A percentile compares a stretch with the other conserved stretches of the same genome.
These are phyloP conservation scores for Zosterops borbonicus DNA, from an alignment of 2,113 vertebrate species.

Conservation along the genomic window DNA sequence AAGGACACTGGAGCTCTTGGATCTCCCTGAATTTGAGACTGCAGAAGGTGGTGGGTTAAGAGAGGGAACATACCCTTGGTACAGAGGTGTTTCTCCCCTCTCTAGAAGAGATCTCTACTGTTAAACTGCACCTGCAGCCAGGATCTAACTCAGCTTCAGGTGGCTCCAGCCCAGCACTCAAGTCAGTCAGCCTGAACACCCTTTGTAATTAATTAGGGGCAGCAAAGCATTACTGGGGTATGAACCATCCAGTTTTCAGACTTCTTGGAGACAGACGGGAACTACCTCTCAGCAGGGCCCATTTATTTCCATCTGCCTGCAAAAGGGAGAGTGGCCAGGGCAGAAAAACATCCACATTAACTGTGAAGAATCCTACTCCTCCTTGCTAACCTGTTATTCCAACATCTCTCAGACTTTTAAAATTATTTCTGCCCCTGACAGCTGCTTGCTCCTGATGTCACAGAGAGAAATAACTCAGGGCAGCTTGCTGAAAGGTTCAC, in stretches of 20 bases:
- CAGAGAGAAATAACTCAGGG: not conserved
- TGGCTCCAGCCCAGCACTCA: not conserved
- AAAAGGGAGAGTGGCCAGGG: not conserved
- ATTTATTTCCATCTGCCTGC: not conserved
- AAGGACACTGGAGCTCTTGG: not conserved
- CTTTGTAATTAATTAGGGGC: not conserved
- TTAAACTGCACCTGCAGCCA: not conserved
- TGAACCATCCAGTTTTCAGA: not conserved
- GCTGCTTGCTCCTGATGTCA: not conserved
- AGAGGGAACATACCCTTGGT: not conserved
- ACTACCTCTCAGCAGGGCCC: not conserved
- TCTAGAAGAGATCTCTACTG: not conserved
- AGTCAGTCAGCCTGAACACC: not conserved
- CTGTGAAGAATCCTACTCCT: not conserved
- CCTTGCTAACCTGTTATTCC: not conserved
- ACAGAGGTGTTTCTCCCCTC: not conserved
- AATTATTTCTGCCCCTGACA: not conserved
- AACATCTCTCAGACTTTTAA: not conserved
- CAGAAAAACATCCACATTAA: not conserved
- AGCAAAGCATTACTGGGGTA: not conserved
- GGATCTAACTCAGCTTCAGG: not conserved
- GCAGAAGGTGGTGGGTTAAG: not conserved
- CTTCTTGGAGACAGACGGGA: not conserved
- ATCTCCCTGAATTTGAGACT: fast-evolving
- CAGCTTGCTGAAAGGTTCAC: not conserved